phyloP scores from a whole-genome alignment of 2,888 invertebrate species.

The Polyploca ridens region DNA sequence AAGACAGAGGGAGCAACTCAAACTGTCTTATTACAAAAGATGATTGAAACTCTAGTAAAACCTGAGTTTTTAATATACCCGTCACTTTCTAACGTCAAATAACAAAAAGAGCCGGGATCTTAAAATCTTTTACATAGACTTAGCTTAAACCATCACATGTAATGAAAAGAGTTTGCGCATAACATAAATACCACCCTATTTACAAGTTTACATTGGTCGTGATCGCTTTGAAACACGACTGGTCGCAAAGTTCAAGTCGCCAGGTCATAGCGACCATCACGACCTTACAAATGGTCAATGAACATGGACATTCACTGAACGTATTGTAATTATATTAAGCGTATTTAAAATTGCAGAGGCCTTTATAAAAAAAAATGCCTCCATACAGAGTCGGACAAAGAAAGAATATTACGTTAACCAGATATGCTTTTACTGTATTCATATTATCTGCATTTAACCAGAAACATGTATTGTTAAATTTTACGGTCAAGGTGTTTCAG shows the following conservation, averaged over 20 bases:
- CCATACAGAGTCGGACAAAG: neutral
- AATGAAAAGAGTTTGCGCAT: neutral
- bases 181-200: conserved; percentile 8
- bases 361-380: neutral
- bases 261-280: conserved; percentile 50
- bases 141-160: no score
- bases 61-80: no score
- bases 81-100: no score
- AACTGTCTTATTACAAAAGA: no score
- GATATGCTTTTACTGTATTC: neutral
- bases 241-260: conserved; percentile 44
- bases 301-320: conserved; percentile 22
- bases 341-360: conserved; percentile 15
- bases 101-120: no score
- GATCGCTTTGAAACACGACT: conserved; percentile 39
- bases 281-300: conserved; percentile 43
- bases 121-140: no score
- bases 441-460: neutral
- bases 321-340: conserved; percentile 16
- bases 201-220: conserved; percentile 11
- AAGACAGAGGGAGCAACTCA: no score
- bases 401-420: neutral
- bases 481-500: neutral
- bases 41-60: no score
- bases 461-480: neutral